Conservation (phyloP, 2,113 vertebrate species). For the Spermophilus dauricus region DNA sequence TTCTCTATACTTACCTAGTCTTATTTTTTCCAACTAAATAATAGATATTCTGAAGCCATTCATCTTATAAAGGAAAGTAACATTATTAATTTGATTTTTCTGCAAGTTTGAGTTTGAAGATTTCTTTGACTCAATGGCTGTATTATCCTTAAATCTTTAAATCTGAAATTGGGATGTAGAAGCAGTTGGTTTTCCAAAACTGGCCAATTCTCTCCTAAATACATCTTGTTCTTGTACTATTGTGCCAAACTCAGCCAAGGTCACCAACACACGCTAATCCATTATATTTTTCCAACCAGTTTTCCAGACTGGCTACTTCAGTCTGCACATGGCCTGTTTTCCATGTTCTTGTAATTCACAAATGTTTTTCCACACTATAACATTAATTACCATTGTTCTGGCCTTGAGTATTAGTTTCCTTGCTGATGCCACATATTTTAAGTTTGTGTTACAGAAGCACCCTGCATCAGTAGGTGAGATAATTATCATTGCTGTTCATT, state of each 20-base stretch:
- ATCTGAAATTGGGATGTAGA: constrained; percentile 45
- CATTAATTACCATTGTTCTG: neutral
- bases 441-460: constrained; percentile 15
- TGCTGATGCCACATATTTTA: constrained; percentile 9
- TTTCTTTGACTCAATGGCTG: neutral
- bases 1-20: neutral
- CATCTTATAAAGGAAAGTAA: neutral
- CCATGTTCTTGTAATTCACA: neutral
- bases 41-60: constrained; percentile 32
- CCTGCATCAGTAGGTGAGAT: neutral
- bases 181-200: neutral
- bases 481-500: neutral
- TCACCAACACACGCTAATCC: neutral
- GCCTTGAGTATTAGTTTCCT: neutral
- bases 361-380: neutral
- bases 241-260: neutral
- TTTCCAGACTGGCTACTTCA: neutral
- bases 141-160: constrained; percentile 37
- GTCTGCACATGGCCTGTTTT: neutral
- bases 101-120: neutral
- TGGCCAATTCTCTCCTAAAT: neutral
- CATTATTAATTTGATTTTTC: constrained; percentile 57
- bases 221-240: neutral
- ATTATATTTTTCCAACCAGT: neutral
- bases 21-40: constrained; percentile 19